phyloP scores from a whole-genome alignment of 2,888 invertebrate species.

The Torymus texanus region DNA sequence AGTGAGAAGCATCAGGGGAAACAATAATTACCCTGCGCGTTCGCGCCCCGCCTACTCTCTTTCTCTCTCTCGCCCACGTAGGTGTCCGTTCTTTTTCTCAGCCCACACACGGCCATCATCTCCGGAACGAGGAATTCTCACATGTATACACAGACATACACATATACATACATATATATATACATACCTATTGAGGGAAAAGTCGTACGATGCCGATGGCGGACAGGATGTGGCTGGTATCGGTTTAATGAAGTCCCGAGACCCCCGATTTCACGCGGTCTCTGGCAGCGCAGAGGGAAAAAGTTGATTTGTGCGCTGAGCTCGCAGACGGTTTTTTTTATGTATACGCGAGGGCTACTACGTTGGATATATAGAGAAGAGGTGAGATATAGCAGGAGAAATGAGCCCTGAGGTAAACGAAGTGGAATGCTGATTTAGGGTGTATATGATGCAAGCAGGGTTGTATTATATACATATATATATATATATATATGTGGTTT shows the following conservation, averaged over 20 bases:
- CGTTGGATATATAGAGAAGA: too few relatives aligned
- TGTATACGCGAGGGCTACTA: too few relatives aligned
- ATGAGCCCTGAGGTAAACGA: too few relatives aligned
- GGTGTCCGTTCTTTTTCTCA: constrained; percentile 64
- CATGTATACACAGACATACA: background rate
- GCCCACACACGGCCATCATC: constrained; percentile 44
- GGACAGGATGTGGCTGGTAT: background rate
- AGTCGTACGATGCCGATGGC: too few relatives aligned
- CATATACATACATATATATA: too few relatives aligned
- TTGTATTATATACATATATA: too few relatives aligned
- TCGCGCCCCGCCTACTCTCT: constrained; percentile 73
- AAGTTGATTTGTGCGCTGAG: constrained; percentile 3
- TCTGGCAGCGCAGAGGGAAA: background rate
- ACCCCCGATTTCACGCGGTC: constrained; percentile 38
- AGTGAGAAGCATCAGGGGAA: constrained; percentile 66
- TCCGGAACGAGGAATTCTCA: background rate
- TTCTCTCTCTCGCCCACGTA: constrained; percentile 61
- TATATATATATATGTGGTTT: too few relatives aligned
- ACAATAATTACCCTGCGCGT: constrained; percentile 73
- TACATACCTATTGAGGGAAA: background rate
- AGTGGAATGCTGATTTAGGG: too few relatives aligned
- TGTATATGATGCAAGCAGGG: too few relatives aligned
- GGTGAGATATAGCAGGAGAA: too few relatives aligned
- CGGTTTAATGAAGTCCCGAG: background rate
- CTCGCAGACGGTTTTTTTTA: background rate